Conservation (phyloP, 2,113 vertebrate species). For the Acrocephalus arundinaceus region DNA sequence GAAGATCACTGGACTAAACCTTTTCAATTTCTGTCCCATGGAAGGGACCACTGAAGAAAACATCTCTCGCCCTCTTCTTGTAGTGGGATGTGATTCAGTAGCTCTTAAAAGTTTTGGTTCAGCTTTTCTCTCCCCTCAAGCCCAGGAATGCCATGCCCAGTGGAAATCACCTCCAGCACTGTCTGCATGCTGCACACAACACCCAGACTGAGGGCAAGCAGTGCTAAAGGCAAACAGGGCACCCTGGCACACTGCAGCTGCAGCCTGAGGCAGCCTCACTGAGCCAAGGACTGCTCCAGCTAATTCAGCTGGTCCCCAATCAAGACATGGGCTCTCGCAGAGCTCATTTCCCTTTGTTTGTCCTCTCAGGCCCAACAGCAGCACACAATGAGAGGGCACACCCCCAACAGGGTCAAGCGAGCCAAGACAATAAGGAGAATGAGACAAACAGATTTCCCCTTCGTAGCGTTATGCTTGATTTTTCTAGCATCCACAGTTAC, state of each 20-base stretch:
- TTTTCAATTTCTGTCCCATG: not conserved
- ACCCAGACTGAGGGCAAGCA: not conserved
- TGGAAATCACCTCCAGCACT: not conserved
- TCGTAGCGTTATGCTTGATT: not conserved
- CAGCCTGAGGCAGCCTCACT: not conserved
- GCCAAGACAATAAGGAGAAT: not conserved
- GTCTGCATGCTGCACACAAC: not conserved
- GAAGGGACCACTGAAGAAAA: not conserved
- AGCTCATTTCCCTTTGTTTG: slow-evolving; percentile 19
- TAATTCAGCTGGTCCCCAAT: not conserved
- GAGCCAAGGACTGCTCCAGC: not conserved
- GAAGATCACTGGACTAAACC: not conserved
- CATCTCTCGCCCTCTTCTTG: not conserved
- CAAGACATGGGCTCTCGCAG: not conserved
- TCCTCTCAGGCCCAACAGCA: not conserved
- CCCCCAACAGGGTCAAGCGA: slow-evolving; percentile 24
- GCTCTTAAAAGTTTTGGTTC: not conserved
- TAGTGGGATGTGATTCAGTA: not conserved
- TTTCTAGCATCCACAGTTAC: not conserved
- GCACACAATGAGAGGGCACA: slow-evolving; percentile 14
- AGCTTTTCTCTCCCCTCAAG: not conserved
- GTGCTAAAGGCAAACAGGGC: not conserved
- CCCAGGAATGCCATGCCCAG: not conserved
- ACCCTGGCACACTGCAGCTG: not conserved
- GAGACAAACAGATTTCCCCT: not conserved